Evolutionary conservation across 1,140 invertebrate genomes (phyloP).

Genomic region (Augochlora pura): DNA sequence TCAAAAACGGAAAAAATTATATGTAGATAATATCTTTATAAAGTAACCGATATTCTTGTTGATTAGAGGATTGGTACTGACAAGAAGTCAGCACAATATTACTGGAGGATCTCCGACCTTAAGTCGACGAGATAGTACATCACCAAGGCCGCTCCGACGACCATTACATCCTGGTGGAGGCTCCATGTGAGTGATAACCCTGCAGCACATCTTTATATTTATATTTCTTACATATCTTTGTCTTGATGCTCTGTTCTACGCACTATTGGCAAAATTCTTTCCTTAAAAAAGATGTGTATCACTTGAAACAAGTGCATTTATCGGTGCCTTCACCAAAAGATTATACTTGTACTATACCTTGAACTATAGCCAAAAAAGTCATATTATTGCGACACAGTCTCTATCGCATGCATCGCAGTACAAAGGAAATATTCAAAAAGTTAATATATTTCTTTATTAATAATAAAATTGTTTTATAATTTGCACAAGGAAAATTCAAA

Average conservation of each 20-base stretch:
- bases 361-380: neutral
- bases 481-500: neutral
- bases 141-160: slow-evolving; percentile 75
- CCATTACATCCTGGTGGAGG: slow-evolving; percentile 77
- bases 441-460: slow-evolving; percentile 12
- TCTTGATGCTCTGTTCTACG: slow-evolving; percentile 68
- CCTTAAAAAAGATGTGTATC: slow-evolving; percentile 42
- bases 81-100: slow-evolving; percentile 73
- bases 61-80: slow-evolving; percentile 75
- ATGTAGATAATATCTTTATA: neutral
- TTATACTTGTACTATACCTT: slow-evolving; percentile 3
- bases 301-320: slow-evolving; percentile 49
- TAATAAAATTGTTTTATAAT: neutral
- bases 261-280: slow-evolving; percentile 65
- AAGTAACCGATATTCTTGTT: slow-evolving; percentile 22
- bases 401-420: neutral
- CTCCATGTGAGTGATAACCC: slow-evolving; percentile 79
- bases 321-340: slow-evolving; percentile 35
- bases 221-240: slow-evolving; percentile 72
- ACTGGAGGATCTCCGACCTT: slow-evolving; percentile 75
- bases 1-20: neutral
- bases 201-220: slow-evolving; percentile 72
- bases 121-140: slow-evolving; percentile 77
- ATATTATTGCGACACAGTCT: neutral
- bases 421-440: neutral